phyloP scores from a whole-genome alignment of 2,113 vertebrate species.

The Pituophis catenifer region DNA sequence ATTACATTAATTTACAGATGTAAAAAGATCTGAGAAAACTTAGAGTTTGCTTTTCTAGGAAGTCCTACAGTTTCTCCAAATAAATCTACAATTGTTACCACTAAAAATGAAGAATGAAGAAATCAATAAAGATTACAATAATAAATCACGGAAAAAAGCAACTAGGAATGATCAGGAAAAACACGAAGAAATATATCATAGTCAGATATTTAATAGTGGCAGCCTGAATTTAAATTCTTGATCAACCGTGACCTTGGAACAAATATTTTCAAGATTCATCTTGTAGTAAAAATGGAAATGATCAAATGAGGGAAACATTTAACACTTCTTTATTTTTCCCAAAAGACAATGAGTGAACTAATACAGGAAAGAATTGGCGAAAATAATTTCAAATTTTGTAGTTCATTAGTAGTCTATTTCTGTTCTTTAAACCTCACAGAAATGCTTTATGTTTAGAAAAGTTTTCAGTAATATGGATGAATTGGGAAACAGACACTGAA shows the following conservation, averaged over 20 bases:
- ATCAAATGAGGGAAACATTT: background rate
- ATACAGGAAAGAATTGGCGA: background rate
- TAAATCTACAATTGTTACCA: background rate
- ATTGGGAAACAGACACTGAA: background rate
- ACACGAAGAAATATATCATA: too few relatives aligned
- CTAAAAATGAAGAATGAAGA: background rate
- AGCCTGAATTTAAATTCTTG: background rate
- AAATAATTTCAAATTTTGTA: background rate
- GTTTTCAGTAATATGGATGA: background rate
- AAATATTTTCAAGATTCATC: background rate
- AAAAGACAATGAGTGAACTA: background rate
- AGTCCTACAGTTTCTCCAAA: background rate
- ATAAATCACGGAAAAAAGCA: background rate
- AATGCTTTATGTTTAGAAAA: background rate
- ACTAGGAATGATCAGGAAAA: background rate
- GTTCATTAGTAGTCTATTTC: background rate
- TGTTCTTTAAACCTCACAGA: background rate
- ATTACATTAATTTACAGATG: background rate
- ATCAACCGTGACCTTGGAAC: background rate
- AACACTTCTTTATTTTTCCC: background rate
- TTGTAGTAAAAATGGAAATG: background rate
- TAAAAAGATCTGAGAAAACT: background rate
- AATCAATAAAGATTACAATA: background rate
- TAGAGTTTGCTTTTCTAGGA: background rate
- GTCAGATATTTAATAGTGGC: background rate